A percentile compares a stretch with the other conserved stretches of the same genome.
These are phyloP conservation scores for Leptinotarsa defecta DNA, from an alignment of 1,140 invertebrate genomes.

Conservation along the genomic window DNA sequence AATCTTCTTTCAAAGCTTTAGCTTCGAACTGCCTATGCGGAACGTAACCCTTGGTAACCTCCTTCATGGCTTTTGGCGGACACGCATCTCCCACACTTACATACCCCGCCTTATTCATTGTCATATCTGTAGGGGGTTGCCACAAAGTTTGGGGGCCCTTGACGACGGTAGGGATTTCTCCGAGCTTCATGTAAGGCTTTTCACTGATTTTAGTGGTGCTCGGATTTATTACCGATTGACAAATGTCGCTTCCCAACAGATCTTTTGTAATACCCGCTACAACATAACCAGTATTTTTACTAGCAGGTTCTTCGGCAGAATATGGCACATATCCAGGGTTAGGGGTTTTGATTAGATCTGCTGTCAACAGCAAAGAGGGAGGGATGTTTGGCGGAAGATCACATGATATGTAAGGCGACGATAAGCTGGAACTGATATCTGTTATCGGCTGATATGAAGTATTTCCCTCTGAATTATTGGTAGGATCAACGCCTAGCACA, in stretches of 20 bases:
- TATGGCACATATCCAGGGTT: constrained; percentile 25
- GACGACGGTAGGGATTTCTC: not conserved
- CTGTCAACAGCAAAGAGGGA: not conserved
- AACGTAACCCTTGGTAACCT: constrained; percentile 21
- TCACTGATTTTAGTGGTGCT: not conserved
- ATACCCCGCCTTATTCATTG: constrained; percentile 13
- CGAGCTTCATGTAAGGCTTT: constrained; percentile 10
- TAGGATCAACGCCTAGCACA: constrained; percentile 19
- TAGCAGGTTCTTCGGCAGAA: constrained; percentile 19
- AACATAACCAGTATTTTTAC: constrained; percentile 28
- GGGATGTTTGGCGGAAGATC: constrained; percentile 3
- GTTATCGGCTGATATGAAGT: constrained; percentile 12
- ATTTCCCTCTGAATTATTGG: not conserved
- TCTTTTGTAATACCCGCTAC: constrained; percentile 23
- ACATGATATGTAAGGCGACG: constrained; percentile 1
- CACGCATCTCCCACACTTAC: constrained; percentile 22
- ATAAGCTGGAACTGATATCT: not conserved
- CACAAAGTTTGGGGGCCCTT: not conserved
- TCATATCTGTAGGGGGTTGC: not conserved
- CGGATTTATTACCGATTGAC: not conserved
- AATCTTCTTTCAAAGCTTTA: constrained; percentile 26
- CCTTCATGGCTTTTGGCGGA: constrained; percentile 18
- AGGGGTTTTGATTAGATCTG: constrained; percentile 12
- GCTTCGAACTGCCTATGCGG: constrained; percentile 25
- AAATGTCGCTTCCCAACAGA: not conserved